A percentile compares a stretch with the other conserved stretches of the same genome.
These are phyloP conservation scores for Agrypnus murinus DNA, from an alignment of 2,888 invertebrate genomes.

Conservation along the genomic window DNA sequence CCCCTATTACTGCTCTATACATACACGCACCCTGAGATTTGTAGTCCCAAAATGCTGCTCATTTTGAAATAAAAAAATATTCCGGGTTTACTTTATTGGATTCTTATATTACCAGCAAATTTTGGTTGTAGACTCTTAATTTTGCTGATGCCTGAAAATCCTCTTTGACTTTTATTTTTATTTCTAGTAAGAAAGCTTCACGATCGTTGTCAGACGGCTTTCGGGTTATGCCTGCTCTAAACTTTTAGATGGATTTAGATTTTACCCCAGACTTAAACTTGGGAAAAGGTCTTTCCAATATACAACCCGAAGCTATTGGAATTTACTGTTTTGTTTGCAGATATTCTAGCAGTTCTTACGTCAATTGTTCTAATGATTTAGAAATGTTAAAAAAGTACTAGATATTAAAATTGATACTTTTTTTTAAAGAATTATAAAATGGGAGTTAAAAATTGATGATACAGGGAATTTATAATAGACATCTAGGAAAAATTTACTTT, in stretches of 20 bases:
- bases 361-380: too few relatives aligned
- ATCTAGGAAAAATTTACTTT: too few relatives aligned
- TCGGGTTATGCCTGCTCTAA: slow-evolving; percentile 27
- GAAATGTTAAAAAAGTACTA: too few relatives aligned
- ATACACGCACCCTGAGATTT: slow-evolving; percentile 35
- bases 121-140: slow-evolving; percentile 26
- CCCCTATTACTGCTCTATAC: slow-evolving; percentile 42
- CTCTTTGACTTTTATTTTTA: slow-evolving; percentile 26
- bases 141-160: slow-evolving; percentile 19
- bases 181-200: slow-evolving; percentile 24
- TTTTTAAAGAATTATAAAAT: too few relatives aligned
- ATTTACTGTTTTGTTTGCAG: neutral
- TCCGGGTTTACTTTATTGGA: slow-evolving; percentile 23
- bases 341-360: too few relatives aligned
- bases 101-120: slow-evolving; percentile 21
- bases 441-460: too few relatives aligned
- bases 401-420: too few relatives aligned
- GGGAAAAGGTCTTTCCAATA: slow-evolving; percentile 13
- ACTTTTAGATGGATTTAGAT: slow-evolving; percentile 27
- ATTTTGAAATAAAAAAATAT: slow-evolving; percentile 35
- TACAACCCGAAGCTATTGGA: slow-evolving; percentile 4
- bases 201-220: slow-evolving; percentile 29
- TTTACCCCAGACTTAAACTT: slow-evolving; percentile 25
- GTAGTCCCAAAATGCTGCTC: slow-evolving; percentile 32
- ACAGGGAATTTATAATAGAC: too few relatives aligned